Conservation (phyloP, 30 jellyfish, hydroid and myxozoan genomes). For the Hydractinia symbiolongicarpus region DNA sequence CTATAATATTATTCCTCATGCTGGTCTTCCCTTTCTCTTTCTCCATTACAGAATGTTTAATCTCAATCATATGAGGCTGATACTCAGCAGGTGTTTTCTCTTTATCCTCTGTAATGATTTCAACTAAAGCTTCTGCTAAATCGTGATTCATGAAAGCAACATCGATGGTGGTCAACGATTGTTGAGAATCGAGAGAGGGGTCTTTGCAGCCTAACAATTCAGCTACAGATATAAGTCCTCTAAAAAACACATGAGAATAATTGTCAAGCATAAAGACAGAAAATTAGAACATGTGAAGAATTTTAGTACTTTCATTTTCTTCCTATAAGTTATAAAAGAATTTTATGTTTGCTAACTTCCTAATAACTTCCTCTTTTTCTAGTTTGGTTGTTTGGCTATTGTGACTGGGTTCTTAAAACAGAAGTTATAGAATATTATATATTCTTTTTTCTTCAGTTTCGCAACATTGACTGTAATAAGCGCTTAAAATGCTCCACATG, state of each 20-base stretch:
- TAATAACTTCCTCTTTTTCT: too few species aligned
- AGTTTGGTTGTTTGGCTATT: too few species aligned
- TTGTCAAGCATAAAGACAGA: too few species aligned
- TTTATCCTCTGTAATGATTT: slow-evolving; percentile 9
- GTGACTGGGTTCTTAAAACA: too few species aligned
- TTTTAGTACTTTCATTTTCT: too few species aligned
- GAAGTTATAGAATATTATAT: too few species aligned
- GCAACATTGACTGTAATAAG: too few species aligned
- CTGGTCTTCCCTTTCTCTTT: not conserved
- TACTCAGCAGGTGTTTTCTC: not conserved
- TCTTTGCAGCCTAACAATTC: slow-evolving; percentile 30
- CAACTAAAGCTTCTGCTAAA: slow-evolving; percentile 16
- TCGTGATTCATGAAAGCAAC: slow-evolving; percentile 25
- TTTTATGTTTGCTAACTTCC: too few species aligned
- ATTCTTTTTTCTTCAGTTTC: too few species aligned
- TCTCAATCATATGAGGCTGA: not conserved
- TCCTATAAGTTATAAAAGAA: too few species aligned
- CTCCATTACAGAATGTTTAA: not conserved
- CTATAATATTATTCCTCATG: not conserved
- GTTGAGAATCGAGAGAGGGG: slow-evolving; percentile 26
- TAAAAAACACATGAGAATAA: not conserved
- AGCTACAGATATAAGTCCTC: slow-evolving; percentile 24
- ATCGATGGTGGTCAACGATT: slow-evolving; percentile 19
- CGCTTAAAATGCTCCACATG: too few species aligned
- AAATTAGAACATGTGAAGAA: too few species aligned